phyloP scores from a whole-genome alignment of 1,140 invertebrate species.

The Zaprionus ghesquierei region DNA sequence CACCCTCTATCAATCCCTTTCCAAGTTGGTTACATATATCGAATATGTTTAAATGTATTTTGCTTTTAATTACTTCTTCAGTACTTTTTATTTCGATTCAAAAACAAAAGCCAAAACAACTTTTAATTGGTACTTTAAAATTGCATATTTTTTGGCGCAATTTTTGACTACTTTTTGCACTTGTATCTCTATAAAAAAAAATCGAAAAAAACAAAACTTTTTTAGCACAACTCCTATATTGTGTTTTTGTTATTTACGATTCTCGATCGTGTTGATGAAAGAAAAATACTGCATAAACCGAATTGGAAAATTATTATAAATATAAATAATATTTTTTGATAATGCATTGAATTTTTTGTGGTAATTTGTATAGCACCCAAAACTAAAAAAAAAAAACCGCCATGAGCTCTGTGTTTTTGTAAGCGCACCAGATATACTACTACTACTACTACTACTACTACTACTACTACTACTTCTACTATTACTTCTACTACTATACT shows the following conservation, averaged over 20 bases:
- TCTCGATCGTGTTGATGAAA: conserved; percentile 40
- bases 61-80: conserved; percentile 6
- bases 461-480: conserved; percentile 25
- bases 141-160: conserved; percentile 83
- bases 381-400: conserved; percentile 24
- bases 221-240: conserved; percentile 75
- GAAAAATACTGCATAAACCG: conserved; percentile 32
- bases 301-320: conserved; percentile 55
- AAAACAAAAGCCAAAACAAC: conserved; percentile 39
- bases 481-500: conserved; percentile 30
- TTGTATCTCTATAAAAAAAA: conserved; percentile 61
- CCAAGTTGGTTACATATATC: not conserved
- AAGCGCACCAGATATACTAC: conserved; percentile 50
- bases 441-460: conserved; percentile 23
- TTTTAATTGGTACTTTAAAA: conserved; percentile 75
- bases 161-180: conserved; percentile 81
- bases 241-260: conserved; percentile 63
- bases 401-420: conserved; percentile 69
- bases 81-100: conserved; percentile 16
- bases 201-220: conserved; percentile 31
- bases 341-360: conserved; percentile 77
- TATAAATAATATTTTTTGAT: conserved; percentile 62
- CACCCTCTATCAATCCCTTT: not conserved
- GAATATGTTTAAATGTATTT: not conserved
- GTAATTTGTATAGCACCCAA: conserved; percentile 80